Conservation (phyloP, 2,113 vertebrate genomes). For the Pionites leucogaster region DNA sequence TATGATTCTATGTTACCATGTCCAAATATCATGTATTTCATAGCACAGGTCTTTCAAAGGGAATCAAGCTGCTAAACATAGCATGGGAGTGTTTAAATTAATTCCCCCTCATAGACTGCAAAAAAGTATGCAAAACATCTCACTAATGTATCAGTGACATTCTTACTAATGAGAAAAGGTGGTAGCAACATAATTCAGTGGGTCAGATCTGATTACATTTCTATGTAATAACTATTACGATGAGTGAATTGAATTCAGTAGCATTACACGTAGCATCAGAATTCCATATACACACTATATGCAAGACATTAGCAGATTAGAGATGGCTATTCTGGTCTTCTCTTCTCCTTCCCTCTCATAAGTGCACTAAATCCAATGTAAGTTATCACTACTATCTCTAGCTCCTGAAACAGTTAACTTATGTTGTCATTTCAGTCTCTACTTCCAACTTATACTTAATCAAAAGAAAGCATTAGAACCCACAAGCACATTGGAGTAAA, state of each 20-base stretch:
- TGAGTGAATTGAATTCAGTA: background rate
- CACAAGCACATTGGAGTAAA: background rate
- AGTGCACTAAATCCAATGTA: background rate
- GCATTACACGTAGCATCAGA: background rate
- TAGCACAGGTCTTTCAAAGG: background rate
- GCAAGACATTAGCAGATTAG: background rate
- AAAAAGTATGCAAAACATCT: background rate
- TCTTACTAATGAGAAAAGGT: rapidly evolving
- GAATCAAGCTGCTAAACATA: background rate
- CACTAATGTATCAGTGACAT: background rate
- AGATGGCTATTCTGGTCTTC: background rate
- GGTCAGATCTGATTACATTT: background rate
- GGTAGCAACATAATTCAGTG: background rate
- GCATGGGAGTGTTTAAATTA: background rate
- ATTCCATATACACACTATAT: background rate
- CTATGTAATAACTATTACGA: background rate
- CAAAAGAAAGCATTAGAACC: background rate
- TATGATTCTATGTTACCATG: too few species aligned
- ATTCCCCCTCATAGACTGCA: too few species aligned
- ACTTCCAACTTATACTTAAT: background rate
- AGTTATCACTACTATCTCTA: background rate
- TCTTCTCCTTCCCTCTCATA: background rate
- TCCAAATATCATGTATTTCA: rapidly evolving
- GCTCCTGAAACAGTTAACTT: background rate
- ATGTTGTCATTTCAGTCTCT: background rate